phyloP scores from a whole-genome alignment of 2,797 vertebrate genomes.

The Alfaro cultratus region DNA sequence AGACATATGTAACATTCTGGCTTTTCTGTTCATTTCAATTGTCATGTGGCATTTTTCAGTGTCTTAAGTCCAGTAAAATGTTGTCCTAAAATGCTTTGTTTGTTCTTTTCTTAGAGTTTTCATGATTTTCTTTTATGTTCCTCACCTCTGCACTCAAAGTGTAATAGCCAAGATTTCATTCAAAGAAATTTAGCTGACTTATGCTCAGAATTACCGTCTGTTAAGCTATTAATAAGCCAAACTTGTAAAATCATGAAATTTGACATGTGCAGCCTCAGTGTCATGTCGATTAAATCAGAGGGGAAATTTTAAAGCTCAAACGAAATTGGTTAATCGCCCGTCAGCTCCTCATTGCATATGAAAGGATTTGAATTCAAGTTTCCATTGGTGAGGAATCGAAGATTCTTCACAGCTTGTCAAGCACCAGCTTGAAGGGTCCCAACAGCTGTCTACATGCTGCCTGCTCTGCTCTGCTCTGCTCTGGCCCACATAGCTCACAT shows the following conservation, averaged over 20 bases:
- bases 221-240: neutral
- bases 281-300: neutral
- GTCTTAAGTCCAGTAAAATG: too few species aligned
- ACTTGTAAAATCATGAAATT: neutral
- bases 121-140: neutral
- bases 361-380: neutral
- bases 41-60: neutral
- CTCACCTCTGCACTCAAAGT: neutral
- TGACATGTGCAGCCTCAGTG: neutral
- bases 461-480: conserved; percentile 44
- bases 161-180: neutral
- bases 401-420: conserved; percentile 60
- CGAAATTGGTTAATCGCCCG: neutral
- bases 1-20: too few species aligned
- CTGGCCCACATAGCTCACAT: conserved; percentile 66
- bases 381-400: conserved; percentile 21
- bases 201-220: neutral
- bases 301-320: neutral
- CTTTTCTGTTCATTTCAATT: too few species aligned
- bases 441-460: conserved; percentile 63
- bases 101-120: neutral
- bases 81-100: neutral
- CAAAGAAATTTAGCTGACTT: neutral
- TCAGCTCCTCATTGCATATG: neutral
- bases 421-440: conserved; percentile 66